Percentiles rank a stretch among this genome's conserved stretches.
phyloP scores from a whole-genome alignment of 2,113 vertebrate genomes.

The Sinocyclocheilus anshuiensis region DNA sequence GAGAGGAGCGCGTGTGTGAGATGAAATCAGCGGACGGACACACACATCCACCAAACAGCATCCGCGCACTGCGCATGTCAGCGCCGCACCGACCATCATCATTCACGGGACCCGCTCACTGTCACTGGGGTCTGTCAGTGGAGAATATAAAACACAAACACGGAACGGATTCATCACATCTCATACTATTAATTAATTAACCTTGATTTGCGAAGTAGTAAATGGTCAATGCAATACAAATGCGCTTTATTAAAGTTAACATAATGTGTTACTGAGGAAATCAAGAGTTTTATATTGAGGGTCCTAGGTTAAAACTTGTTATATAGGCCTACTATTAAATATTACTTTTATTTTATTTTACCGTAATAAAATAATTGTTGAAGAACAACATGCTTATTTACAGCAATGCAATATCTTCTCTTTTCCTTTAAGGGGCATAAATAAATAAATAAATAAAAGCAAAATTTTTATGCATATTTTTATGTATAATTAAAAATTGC shows the following conservation, averaged over 20 bases:
- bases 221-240: background rate
- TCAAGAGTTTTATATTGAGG: background rate
- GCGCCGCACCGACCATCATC: constrained; percentile 13
- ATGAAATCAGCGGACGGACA: constrained; percentile 4
- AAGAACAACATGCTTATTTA: background rate
- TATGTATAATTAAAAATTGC: too few species aligned
- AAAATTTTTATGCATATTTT: too few species aligned
- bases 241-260: background rate
- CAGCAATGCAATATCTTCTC: background rate
- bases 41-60: background rate
- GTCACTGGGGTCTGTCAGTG: background rate
- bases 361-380: background rate
- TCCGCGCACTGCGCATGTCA: constrained; percentile 19
- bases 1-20: constrained; percentile 5
- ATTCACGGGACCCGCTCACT: background rate
- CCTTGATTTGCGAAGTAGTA: background rate
- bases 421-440: too few species aligned
- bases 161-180: background rate
- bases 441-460: too few species aligned
- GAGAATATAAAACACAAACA: background rate
- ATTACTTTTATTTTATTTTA: background rate
- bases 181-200: background rate
- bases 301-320: background rate
- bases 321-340: background rate
- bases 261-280: background rate